Conservation (phyloP, 2,113 vertebrate genomes). For the Toxotes jaculatrix region DNA sequence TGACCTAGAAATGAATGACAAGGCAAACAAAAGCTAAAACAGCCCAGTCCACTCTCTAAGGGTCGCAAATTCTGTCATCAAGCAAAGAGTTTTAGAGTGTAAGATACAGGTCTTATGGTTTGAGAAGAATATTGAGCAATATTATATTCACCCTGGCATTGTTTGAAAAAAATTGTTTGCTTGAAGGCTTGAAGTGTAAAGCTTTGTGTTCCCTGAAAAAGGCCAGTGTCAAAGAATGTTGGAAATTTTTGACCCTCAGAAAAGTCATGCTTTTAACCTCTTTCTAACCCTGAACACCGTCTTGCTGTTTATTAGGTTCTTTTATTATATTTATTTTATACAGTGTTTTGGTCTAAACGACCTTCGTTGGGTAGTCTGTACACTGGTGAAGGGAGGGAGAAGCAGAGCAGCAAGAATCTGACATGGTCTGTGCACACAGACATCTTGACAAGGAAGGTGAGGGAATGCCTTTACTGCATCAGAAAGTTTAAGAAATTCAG, state of each 20-base stretch:
- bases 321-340: not conserved
- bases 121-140: not conserved
- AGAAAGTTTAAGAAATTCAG: not conserved
- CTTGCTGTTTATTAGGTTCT: not conserved
- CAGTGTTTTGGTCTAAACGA: not conserved
- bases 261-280: not conserved
- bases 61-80: constrained; percentile 42
- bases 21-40: constrained; percentile 51
- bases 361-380: not conserved
- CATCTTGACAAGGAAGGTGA: not conserved
- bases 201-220: not conserved
- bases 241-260: not conserved
- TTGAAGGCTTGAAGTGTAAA: not conserved
- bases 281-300: not conserved
- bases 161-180: not conserved
- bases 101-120: constrained; percentile 4
- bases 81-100: not conserved
- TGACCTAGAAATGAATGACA: constrained; percentile 80
- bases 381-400: not conserved
- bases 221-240: not conserved
- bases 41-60: constrained; percentile 15
- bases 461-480: not conserved
- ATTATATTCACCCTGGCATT: not conserved
- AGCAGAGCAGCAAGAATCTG: not conserved
- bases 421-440: not conserved